Evolutionary conservation across 2,888 invertebrate species (phyloP), one percentile per base, ranked within the genome.

Genomic region (Rhopalosiphum nymphaeae): DNA sequence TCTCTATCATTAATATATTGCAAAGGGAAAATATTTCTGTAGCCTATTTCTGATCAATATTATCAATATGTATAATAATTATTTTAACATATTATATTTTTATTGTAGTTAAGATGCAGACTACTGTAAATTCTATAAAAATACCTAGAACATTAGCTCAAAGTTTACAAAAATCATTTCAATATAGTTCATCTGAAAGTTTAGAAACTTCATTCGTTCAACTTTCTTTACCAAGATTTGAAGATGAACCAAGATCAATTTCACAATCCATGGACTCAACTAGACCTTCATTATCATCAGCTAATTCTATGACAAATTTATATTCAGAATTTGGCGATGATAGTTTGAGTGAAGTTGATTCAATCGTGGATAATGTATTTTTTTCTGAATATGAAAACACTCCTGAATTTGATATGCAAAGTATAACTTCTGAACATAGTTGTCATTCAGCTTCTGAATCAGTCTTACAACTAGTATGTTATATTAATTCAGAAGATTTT

Each of bases 311-410:
- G 94, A 91, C 94, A 36, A 94, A 94, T 86, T 94, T 94, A 26
- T 94, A 94, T 44, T 94, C 94, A 53, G 94, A 94, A n/a, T 91
- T 94, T 67, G 94, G 94, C 10, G 94, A 94, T 91, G 94, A 94
- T 86, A 94, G 94, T 94, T 91, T 94, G 44, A 94, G 94, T 86
- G 94, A 94, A 26, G 86, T 94, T 86, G 94, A 94, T 91, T 94
- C 94, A 53, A 94, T 94, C 13, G 85, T 53, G 25, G 94, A 94
- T 86, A 94, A 94, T 94, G 86, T 94, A 87, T 94, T 94, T 91
- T 94, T 94, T 91, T 91, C 94, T 9, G 94, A 94, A 42, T 94
- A 91, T 94, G 94, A 94, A 61, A 94, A 85, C 4, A 57, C 94
- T 87, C 46, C 49, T 13, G 94, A 94, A 61, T 91, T 91, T 87